phyloP scores from a whole-genome alignment of 2,888 invertebrate species.

The Augochlorella aurata region DNA sequence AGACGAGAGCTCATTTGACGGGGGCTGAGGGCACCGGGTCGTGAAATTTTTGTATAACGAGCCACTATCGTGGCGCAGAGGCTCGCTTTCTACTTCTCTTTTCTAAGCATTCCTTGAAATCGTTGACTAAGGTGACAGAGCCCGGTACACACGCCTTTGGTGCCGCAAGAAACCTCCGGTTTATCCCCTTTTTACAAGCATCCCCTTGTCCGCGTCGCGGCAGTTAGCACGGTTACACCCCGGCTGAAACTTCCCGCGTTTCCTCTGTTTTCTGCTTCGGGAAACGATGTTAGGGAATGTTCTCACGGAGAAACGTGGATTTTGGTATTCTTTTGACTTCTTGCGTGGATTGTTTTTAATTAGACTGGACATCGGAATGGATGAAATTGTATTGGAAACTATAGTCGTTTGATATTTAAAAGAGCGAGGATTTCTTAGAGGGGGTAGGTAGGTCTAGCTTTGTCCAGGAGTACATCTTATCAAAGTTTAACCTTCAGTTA shows the following conservation, averaged over 20 bases:
- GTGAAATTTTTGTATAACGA: conserved; percentile 75
- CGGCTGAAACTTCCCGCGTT: not conserved
- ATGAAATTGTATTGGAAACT: too few species aligned
- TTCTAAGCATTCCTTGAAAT: conserved; percentile 40
- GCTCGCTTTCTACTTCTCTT: not conserved
- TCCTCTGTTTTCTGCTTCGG: not conserved
- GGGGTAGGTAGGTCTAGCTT: too few species aligned
- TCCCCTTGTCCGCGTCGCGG: conserved; percentile 10
- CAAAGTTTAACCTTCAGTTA: too few species aligned
- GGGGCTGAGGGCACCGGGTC: conserved; percentile 66
- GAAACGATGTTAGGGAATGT: too few species aligned
- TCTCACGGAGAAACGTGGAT: too few species aligned
- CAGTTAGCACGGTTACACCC: not conserved
- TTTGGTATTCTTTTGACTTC: too few species aligned
- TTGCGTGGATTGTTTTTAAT: too few species aligned
- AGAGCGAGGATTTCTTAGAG: too few species aligned
- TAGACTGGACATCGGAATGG: too few species aligned
- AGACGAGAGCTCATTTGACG: conserved; percentile 70
- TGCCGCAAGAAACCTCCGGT: conserved; percentile 15
- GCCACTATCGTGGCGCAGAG: conserved; percentile 60
- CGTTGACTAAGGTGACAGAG: conserved; percentile 28
- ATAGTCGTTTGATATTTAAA: too few species aligned
- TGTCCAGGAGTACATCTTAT: too few species aligned
- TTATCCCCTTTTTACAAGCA: conserved; percentile 16
- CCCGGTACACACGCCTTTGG: conserved; percentile 11